phyloP scores from a whole-genome alignment of 2,113 vertebrate species.

The Tetrax tetrax region DNA sequence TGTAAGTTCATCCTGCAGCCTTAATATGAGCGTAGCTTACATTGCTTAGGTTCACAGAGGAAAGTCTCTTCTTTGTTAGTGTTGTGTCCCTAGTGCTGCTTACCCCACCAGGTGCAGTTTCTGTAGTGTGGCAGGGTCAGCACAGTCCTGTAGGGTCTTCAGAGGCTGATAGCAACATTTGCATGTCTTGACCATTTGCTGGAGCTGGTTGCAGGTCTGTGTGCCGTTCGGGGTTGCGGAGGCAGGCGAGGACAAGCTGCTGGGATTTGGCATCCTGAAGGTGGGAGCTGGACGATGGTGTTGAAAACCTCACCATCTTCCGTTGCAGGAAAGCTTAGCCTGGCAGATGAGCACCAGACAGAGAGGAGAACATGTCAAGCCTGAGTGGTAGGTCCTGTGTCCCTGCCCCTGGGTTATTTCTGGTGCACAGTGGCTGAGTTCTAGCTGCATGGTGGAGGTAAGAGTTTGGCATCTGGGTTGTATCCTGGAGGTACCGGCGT shows the following conservation, averaged over 20 bases:
- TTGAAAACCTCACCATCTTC: background rate
- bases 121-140: rapidly evolving
- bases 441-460: background rate
- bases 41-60: background rate
- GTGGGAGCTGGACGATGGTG: background rate
- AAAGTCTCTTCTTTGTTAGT: background rate
- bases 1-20: background rate
- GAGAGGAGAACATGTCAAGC: background rate
- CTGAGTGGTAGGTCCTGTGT: background rate
- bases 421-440: background rate
- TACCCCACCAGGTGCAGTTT: background rate
- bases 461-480: background rate
- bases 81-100: background rate
- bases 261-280: background rate
- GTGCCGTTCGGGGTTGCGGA: background rate
- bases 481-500: background rate
- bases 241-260: background rate
- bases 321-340: rapidly evolving
- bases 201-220: background rate
- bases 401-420: background rate
- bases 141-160: background rate
- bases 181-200: background rate
- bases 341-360: background rate
- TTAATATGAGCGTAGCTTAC: background rate
- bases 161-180: background rate